These are phyloP conservation scores for Dendropsophus ebraccatus DNA, from an alignment of 2,113 vertebrate species.

Conservation along the genomic window DNA sequence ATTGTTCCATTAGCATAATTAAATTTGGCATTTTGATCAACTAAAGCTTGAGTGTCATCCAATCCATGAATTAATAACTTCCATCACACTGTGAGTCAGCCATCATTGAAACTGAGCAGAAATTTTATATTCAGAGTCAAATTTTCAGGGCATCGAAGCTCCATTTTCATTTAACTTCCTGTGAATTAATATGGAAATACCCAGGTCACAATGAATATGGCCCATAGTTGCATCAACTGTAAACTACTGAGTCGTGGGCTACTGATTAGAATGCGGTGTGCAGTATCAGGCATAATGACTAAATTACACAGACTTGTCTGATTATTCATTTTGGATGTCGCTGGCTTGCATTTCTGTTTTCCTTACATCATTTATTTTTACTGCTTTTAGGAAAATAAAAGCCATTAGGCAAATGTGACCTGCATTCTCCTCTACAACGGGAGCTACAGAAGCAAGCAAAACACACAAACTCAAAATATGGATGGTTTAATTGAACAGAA, in stretches of 20 bases:
- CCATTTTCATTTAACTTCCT: neutral
- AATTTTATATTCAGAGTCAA: neutral
- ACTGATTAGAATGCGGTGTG: constrained; percentile 5
- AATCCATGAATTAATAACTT: constrained; percentile 8
- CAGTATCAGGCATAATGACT: constrained; percentile 38
- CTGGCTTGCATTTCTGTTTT: constrained; percentile 41
- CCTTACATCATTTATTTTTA: constrained; percentile 61
- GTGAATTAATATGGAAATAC: neutral
- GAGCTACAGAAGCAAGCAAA: constrained; percentile 42
- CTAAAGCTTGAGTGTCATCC: neutral
- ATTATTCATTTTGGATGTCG: constrained; percentile 46
- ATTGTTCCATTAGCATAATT: constrained; percentile 18
- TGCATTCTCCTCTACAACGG: constrained; percentile 39
- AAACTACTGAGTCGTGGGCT: neutral
- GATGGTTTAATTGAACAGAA: constrained; percentile 74
- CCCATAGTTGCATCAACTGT: neutral
- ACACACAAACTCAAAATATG: constrained; percentile 67
- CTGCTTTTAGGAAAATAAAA: constrained; percentile 73
- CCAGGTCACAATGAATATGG: neutral
- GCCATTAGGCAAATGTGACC: constrained; percentile 64
- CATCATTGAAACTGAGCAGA: neutral
- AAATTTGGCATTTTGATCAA: constrained; percentile 24
- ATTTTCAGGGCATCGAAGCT: constrained; percentile 2
- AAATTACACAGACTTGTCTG: constrained; percentile 12
- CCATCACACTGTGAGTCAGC: neutral